Base-by-base conservation (phyloP, 2,888 invertebrate species). In the Rhorus exstirpatorius region DNA sequence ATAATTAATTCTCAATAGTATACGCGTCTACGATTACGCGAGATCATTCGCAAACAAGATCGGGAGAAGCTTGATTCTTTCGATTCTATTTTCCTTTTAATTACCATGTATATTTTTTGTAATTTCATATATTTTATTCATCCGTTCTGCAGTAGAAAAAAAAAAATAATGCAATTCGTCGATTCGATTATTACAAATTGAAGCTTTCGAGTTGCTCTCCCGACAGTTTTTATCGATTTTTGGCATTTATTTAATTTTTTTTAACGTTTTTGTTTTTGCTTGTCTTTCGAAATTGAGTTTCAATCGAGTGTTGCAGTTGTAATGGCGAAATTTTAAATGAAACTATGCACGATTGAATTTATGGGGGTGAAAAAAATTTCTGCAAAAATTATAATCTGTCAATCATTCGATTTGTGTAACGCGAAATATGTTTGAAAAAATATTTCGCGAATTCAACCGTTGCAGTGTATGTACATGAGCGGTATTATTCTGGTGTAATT, bases 1-100 rank as follows among this genome's bases (percentile, higher is more conserved):
- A 71, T 81, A 67, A 67, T 81, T 81, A 38, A 72, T 75, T 74
- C 67, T 78, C 60, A 53, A 71, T 71, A 76, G 65, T n/a, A n/a
- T 80, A 61, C 77, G 63, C 65, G 55, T 83, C 70, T 71, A 77
- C 79, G 67, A 77, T 53, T 44, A 53, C 61, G 24, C 74, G 78
- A 61, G 72, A 61, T 78, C n/a, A n/a, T n/a, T n/a, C 67, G 68
- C 75, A 82, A 85, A 81, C 81, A 75, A 82, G 72, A 80, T 46
- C 74, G 51, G 49, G 58, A 51, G 68, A 80, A 58, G 75, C 60
- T 77, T 55, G 55, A 67, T 71, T 70, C 53, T 72, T 76, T 63
- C 35, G 19, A 8, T 53, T n/a, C n/a, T n/a, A n/a, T n/a, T n/a
- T n/a, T n/a, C n/a, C 46, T 58, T 65, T 67, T 61, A 60, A 53